Conservation (phyloP, 2,113 vertebrate genomes). For the Phylloscopus trochiloides region DNA sequence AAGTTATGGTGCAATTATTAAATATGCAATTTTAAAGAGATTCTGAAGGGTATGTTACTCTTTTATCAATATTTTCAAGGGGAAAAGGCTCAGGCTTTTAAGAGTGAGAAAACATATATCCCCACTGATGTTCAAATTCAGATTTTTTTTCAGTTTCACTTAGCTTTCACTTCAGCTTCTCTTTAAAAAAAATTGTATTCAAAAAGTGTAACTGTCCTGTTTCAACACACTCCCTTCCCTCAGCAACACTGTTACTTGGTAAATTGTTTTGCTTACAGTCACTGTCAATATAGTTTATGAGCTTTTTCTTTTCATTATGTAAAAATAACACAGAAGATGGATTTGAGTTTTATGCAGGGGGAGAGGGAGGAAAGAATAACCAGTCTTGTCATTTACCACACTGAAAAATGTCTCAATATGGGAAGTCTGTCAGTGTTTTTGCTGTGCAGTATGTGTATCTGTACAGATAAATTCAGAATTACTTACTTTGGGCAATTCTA, state of each 20-base stretch:
- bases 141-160: neutral
- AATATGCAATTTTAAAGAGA: neutral
- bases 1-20: neutral
- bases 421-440: neutral
- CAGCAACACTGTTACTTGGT: neutral
- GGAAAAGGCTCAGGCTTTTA: neutral
- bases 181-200: neutral
- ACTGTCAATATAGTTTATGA: neutral
- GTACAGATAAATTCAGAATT: neutral
- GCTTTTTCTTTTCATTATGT: neutral
- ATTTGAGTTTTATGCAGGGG: neutral
- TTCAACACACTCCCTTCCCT: neutral
- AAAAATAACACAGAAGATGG: neutral
- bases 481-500: neutral
- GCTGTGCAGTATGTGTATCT: neutral
- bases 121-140: neutral
- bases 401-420: neutral
- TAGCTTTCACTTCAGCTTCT: neutral
- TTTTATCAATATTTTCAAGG: neutral
- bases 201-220: neutral
- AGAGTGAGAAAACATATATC: neutral
- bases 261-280: neutral
- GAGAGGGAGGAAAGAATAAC: neutral
- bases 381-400: neutral
- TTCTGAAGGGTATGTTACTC: neutral